Base-by-base conservation (phyloP, 2,888 invertebrate species). In the Onthophagus sagittarius region DNA sequence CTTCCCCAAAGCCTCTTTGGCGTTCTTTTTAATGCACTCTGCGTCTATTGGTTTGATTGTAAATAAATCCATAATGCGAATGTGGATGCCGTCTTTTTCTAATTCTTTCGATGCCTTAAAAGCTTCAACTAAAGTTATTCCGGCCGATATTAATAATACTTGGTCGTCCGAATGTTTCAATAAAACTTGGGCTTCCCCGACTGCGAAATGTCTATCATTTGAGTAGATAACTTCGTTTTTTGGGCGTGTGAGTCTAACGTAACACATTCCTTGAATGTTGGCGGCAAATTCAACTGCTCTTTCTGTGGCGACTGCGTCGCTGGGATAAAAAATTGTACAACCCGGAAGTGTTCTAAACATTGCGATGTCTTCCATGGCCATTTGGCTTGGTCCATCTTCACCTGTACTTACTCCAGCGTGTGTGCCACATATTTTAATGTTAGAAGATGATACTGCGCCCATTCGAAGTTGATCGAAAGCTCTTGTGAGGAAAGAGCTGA, bases 351-450 rank as follows among this genome's bases (percentile, higher is more conserved):
- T 86, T 39, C 98, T 90, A 91, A 98, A 98, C 88, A 98, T 89
- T 0, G 96, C 94, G 74, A 98, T 84, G 85, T 98, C 98, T 86
- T 98, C 98, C 7, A 98, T 89, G 0, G 95, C 98, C 98, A 98
- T 98, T 87, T 98, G 97, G 71, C 95, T 95, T 14, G 98, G 97
- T 0, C 97, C 97, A 86, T 97, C 97, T 86, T 97, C 97, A 32
- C 97, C 98, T 86, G 98, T 98, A 80, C 95, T 95, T 33, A 97
- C 93, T 53, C 98, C 98, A 85, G 94, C 95, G 86, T 98, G 98
- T 0, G 97, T 97, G 0, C 97, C 97, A 74, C 88, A 94, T 84
- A 96, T 94, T 86, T 97, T 98, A 31, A 95, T 92, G 85, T 98
- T 97, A 32, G 95, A 93, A 87, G 96, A 96, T 62, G 97, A 97